Evolutionary conservation across 2,888 invertebrate genomes (phyloP), one percentile per base, ranked within the genome.

Genomic region (Cremastinae sp.): DNA sequence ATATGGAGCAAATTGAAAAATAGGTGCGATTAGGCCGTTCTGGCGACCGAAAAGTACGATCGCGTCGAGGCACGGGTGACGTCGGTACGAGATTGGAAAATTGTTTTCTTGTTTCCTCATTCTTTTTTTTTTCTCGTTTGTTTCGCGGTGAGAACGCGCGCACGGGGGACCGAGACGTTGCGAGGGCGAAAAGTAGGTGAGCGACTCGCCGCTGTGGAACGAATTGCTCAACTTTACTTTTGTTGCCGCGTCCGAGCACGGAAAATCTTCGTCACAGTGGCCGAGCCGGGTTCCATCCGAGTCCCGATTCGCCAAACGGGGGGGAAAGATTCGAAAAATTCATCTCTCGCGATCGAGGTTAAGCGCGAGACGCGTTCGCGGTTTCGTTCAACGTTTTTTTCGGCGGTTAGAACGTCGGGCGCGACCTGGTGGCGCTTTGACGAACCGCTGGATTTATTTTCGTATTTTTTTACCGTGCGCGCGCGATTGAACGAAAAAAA

Each of bases 181-280:
- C 65, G 65, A 65, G 65, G 65, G 65, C 45, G 53, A 65, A 54
- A 65, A 54, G 65, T 76, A 79, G 79, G 71, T 75, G 59, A 70
- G 69, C 74, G 69, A 65, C 68, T 78, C 61, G 70, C 71, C 73
- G 59, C 68, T 65, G 70, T 74, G 77, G 74, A 74, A 70, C 75
- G 69, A 78, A 78, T 78, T 75, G 78, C 75, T 75, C 75, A 78
- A 75, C 73, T 78, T 75, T 75, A 73, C 69, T 64, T 75, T 78
- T 70, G 70, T 65, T 74, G 56, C 65, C 68, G 74, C 74, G 74
- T 68, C 66, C 75, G 66, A 71, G 70, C 70, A 43, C 61, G 71
- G 71, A 75, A 74, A 75, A 73, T 78, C 75, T 70, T 58, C 69
- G 74, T 74, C 75, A 78, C 73, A 75, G 69, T 75, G 69, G 75